Conservation (phyloP, 2,888 invertebrate genomes). For the Oscheius sp. region DNA sequence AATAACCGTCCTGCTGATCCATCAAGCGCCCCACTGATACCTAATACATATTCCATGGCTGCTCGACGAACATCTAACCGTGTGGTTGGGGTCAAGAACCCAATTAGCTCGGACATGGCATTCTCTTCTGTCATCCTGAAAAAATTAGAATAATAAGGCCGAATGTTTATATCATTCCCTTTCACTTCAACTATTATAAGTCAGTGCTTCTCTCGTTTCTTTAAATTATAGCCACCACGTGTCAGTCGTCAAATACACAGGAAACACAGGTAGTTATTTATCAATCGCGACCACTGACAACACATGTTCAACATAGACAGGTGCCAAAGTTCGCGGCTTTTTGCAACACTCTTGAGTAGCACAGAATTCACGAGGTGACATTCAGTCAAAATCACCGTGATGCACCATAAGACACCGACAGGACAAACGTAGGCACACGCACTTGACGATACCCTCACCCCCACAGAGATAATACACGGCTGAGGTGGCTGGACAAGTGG, state of each 20-base stretch:
- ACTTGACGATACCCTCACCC: constrained; percentile 34
- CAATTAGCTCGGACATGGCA: constrained; percentile 44
- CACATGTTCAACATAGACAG: constrained; percentile 35
- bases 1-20: constrained; percentile 58
- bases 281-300: constrained; percentile 30
- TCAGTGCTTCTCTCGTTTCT: not conserved
- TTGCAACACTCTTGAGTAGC: constrained; percentile 1
- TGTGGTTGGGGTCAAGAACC: constrained; percentile 45
- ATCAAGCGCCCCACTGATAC: constrained; percentile 51
- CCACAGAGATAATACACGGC: constrained; percentile 18
- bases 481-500: constrained; percentile 33
- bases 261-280: constrained; percentile 17
- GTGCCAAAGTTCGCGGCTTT: constrained; percentile 32
- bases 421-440: constrained; percentile 23
- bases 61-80: constrained; percentile 54
- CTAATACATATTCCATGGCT: constrained; percentile 56
- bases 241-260: constrained; percentile 8
- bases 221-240: constrained; percentile 21
- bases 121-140: constrained; percentile 41
- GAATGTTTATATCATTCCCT: too few species aligned
- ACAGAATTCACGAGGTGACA: too few species aligned
- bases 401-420: not conserved
- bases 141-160: not conserved
- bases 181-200: not conserved
- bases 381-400: too few species aligned